Base-by-base conservation (phyloP, 2,797 vertebrate species). In the Gallirallus australis region DNA sequence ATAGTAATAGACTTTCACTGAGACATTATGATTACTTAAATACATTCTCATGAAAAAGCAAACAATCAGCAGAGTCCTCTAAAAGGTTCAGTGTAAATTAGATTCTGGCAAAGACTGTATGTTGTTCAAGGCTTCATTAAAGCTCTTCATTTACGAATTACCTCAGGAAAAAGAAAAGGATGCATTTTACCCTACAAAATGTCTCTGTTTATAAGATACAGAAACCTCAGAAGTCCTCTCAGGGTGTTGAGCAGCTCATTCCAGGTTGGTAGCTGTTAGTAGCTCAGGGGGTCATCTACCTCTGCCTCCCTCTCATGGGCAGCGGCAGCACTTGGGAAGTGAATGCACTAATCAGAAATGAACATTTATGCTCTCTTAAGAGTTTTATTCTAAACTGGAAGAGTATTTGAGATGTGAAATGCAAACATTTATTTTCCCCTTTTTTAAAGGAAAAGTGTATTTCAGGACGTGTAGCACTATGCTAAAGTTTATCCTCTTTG, bases 251-350 rank as follows among this genome's bases (percentile, higher is more conserved):
- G 20, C 1, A 3, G 15, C 9, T 89, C 40, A 4, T 69, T 86
- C 28, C 18, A 53, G 6, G 16, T 48, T 68, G 33, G 4, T 57
- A 57, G 37, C 57, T 70, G 1, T 45, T 45, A 18, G 18, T 45
- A 19, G 42, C 42, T 45, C 18, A 1, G 24, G 17, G 4, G 15
- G 11, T 59, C 50, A 35, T 57, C 30, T 50, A 19, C 39, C 24
- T 31, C 37, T 39, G 33, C 63, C 15, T 60, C 1, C 0, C 1
- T 35, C 27, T 82, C 60, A n/a, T 0, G 0, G 31, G 33, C 16
- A 76, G 52, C 54, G 73, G 30, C 23, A 72, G 17, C 33, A 60
- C 15, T 17, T 63, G 19, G 30, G 14, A 84, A 82, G 27, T 12
- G 72, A 86, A 96, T 42, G 13, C 12, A 56, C 70, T 69, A 35